These are phyloP conservation scores for Silurus glanis DNA, from an alignment of 2,113 vertebrate genomes.

Conservation along the genomic window DNA sequence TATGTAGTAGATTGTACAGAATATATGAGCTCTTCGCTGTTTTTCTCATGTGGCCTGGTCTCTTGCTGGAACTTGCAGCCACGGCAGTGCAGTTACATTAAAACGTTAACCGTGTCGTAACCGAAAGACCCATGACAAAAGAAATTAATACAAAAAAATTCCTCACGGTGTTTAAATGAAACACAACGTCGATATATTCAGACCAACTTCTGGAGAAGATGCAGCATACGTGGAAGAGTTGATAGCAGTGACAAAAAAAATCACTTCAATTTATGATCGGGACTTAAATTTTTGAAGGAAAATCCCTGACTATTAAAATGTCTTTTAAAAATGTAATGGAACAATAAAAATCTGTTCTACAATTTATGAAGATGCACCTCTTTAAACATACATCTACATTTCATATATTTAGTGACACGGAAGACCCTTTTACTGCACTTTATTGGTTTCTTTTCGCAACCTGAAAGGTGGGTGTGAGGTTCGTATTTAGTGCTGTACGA, in stretches of 20 bases:
- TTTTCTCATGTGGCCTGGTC: background rate
- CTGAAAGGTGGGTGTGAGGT: slow-evolving; percentile 66
- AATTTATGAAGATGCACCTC: slow-evolving; percentile 61
- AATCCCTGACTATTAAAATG: slow-evolving; percentile 47
- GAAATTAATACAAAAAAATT: background rate
- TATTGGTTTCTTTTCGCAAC: slow-evolving; percentile 69
- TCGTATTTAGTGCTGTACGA: slow-evolving; percentile 53
- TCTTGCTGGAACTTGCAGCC: background rate
- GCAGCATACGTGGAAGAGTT: background rate
- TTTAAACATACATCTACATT: slow-evolving; percentile 72
- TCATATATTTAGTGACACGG: slow-evolving; percentile 73
- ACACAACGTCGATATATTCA: background rate
- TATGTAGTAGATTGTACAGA: background rate
- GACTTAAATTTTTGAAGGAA: background rate
- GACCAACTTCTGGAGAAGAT: background rate
- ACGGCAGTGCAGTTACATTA: background rate
- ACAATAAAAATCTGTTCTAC: slow-evolving; percentile 63
- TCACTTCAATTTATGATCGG: background rate
- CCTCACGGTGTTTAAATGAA: background rate
- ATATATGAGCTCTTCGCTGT: background rate
- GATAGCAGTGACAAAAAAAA: background rate
- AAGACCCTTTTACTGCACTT: slow-evolving; percentile 71
- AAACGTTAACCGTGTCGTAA: too few relatives aligned
- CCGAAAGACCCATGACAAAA: too few relatives aligned
- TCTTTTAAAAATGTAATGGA: slow-evolving; percentile 56